Conservation (phyloP, 2,797 vertebrate genomes). For the Ispidina picta region DNA sequence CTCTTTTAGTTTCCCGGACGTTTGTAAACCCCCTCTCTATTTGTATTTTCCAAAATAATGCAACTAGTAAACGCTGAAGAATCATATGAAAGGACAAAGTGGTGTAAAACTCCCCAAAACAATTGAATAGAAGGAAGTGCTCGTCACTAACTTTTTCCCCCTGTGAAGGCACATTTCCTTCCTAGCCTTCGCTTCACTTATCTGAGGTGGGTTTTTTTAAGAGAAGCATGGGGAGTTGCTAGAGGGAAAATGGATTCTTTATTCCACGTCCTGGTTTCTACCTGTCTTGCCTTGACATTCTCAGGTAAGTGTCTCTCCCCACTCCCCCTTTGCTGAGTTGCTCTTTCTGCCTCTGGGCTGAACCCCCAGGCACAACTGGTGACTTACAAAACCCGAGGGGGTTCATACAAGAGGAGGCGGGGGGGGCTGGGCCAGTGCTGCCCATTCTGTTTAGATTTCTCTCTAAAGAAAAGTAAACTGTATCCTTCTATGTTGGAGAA, state of each 20-base stretch:
- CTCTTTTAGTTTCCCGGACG: not conserved
- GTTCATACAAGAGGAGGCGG: slow-evolving; percentile 21
- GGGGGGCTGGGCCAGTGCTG: slow-evolving; percentile 56
- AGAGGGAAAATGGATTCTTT: slow-evolving; percentile 86
- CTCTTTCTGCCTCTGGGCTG: not conserved
- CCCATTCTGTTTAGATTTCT: slow-evolving; percentile 53
- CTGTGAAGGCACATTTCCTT: slow-evolving; percentile 88
- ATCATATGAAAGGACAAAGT: slow-evolving; percentile 77
- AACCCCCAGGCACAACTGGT: not conserved
- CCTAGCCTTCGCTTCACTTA: slow-evolving; percentile 82
- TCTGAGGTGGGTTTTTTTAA: slow-evolving; percentile 79
- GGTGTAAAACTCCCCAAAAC: slow-evolving; percentile 82
- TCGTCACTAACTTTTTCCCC: slow-evolving; percentile 87
- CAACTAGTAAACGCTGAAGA: slow-evolving; percentile 76
- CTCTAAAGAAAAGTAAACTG: slow-evolving; percentile 63
- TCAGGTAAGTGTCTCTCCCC: slow-evolving; percentile 83
- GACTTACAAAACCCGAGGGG: slow-evolving; percentile 15
- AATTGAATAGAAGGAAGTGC: slow-evolving; percentile 94
- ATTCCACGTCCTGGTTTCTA: slow-evolving; percentile 77
- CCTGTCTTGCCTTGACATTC: slow-evolving; percentile 75
- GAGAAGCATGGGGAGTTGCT: slow-evolving; percentile 76
- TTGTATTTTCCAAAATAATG: slow-evolving; percentile 63
- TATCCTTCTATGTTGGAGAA: not conserved
- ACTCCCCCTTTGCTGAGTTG: not conserved
- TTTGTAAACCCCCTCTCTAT: slow-evolving; percentile 28